Base-by-base conservation (phyloP, 30 jellyfish, hydroid and myxozoan species). In the Aurelia aurita complex sp. Pacific region DNA sequence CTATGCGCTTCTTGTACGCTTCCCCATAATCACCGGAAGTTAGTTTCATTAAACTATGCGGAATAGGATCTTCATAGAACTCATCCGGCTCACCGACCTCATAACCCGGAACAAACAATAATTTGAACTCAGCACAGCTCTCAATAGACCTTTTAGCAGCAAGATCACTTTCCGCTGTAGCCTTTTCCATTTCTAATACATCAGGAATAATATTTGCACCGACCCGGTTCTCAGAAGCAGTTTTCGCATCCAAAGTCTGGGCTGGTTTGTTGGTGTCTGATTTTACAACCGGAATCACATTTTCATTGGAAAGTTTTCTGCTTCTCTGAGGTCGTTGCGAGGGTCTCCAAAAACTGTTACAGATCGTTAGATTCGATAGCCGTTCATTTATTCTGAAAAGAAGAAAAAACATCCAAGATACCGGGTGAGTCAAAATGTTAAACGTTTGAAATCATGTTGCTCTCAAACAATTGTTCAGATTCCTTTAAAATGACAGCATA, bases 51-150 rank as follows among this genome's bases (percentile, higher is more conserved):
- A 75, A 29, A 17, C 80, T 12, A 3, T 32, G 63, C 15, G 86
- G 54, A 6, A 84, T 1, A 3, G 93, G 93, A 34, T 84, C 93
- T 62, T 84, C 93, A 67, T 73, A 84, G 42, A 6, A 84, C 36
- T 77, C 82, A 18, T 74, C 93, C 40, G 86, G 60, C 4, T 77
- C 50, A 16, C 72, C 93, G 34, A 84, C 64, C 70, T 84, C 93
- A 69, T 84, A 73, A 35, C 93, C 93, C 43, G 93, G 87, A 8
- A 73, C 93, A 67, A 84, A 84, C 6, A 84, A 81, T 43, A 84
- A 53, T 54, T 84, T 84, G 76, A 84, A 84, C 35, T 74, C 93
- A 8, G 87, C 69, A 36, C 85, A 19, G 34, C 87, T 84, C 67
- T 84, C 93, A 16, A 84, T 84, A 74, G 75, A 61, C 63, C 62